Conservation (phyloP, 2,888 invertebrate genomes). For the Lepidocyrtinus sp. region DNA sequence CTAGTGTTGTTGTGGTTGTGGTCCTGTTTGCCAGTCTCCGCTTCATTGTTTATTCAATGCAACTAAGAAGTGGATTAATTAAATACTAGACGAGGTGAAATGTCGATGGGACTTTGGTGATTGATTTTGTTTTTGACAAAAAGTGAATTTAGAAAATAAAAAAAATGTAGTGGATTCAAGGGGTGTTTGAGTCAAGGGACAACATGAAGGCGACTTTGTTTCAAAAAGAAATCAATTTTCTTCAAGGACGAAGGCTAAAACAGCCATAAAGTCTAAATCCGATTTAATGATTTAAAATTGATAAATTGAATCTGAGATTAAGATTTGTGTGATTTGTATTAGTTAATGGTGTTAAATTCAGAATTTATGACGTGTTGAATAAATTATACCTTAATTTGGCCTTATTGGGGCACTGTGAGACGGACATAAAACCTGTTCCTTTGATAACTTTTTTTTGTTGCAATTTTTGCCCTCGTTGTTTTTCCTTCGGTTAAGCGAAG, state of each 20-base stretch:
- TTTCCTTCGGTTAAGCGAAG: conserved; percentile 41
- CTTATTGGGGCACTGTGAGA: conserved; percentile 31
- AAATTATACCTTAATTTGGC: neutral
- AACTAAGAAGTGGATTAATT: too few relatives aligned
- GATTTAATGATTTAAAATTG: too few relatives aligned
- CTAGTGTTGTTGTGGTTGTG: conserved; percentile 41
- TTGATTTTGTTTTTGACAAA: too few relatives aligned
- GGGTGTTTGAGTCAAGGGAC: too few relatives aligned
- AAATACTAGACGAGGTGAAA: too few relatives aligned
- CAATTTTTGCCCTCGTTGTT: neutral
- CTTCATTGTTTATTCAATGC: too few relatives aligned
- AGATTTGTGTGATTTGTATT: neutral
- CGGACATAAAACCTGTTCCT: neutral
- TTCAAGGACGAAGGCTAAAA: conserved; percentile 33
- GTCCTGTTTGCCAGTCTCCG: conserved; percentile 36
- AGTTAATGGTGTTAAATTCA: neutral
- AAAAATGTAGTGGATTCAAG: too few relatives aligned
- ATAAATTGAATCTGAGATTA: too few relatives aligned
- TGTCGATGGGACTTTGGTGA: too few relatives aligned
- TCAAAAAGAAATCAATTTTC: too few relatives aligned
- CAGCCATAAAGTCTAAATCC: conserved; percentile 40
- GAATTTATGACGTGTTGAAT: neutral
- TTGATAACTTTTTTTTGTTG: conserved; percentile 4
- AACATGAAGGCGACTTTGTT: too few relatives aligned
- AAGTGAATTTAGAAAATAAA: too few relatives aligned